Evolutionary conservation across 1,140 invertebrate species (phyloP), one percentile per base, ranked within the genome.

Genomic region (Aphis gossypii): DNA sequence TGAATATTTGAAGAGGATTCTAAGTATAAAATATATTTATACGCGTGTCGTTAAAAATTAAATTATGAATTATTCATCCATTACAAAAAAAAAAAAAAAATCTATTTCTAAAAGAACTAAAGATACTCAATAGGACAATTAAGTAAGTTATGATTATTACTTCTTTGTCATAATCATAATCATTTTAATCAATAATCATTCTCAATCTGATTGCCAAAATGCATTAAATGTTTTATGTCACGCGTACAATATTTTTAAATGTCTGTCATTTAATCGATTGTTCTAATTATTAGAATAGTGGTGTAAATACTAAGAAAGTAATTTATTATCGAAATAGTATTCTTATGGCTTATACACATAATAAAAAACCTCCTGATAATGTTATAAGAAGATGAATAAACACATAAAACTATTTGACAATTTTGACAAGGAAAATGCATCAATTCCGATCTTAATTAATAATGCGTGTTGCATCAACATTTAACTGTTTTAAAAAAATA

Each of bases 1-100:
- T 88, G 30, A 30, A 88, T 21, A 88, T 88, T 89, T 89, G 35
- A 89, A 89, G 87, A 89, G 87, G 21, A 51, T 54, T 54, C 21
- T 89, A 51, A 89, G n/a, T 51, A 87, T 48, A n/a, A 48, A 30
- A 86, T 86, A 25, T 11, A 46, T 84, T 21, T 30, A 14, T 41
- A 30, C 20, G 11, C 7, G 11, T 87, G 41, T 48, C 4, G 6
- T 48, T 18, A 30, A 87, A 14, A 30, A 51, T 35, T n/a, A 7
- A 87, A 51, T 87, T 51, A 87, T 87, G n/a, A 46, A 48, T 20
- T 48, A n/a, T 48, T n/a, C 20, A 87, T 86, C 25, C 30, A 82
- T 44, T 86, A 7, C 44, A 41, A 9, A 41, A 9, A 86, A 86
- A 25, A 86, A 25, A 46, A 35, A 35, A 23, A 20, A 83, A 84